Evolutionary conservation across 2,797 vertebrate species (phyloP).

Genomic region (Coreius guichenoti): DNA sequence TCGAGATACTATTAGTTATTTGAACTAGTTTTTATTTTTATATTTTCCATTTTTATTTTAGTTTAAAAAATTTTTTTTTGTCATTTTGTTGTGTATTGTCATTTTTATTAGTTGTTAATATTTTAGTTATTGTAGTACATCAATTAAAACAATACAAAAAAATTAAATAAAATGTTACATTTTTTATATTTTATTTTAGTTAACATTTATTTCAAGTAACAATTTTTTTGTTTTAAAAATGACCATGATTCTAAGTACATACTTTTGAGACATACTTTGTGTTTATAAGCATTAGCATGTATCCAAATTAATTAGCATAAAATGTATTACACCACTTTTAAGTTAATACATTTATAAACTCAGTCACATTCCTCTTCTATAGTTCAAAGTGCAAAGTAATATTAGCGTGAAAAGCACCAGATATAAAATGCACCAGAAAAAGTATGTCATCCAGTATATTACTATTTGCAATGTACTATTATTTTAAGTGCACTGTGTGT

Average conservation of each 20-base stretch:
- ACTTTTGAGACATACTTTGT: neutral
- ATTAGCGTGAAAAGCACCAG: neutral
- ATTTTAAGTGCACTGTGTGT: neutral
- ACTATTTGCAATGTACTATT: neutral
- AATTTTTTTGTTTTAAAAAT: neutral
- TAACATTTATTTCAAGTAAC: neutral
- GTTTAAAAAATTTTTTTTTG: neutral
- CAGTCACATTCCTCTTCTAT: neutral
- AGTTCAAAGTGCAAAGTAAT: neutral
- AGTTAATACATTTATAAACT: neutral
- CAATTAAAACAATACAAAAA: neutral
- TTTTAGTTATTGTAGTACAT: neutral
- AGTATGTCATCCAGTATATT: neutral
- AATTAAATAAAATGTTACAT: too few species aligned
- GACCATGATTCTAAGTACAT: neutral
- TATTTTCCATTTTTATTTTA: neutral
- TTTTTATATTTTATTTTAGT: too few species aligned
- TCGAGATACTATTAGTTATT: neutral
- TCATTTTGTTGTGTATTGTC: neutral
- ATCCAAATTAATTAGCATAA: neutral
- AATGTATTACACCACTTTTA: neutral
- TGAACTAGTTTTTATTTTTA: neutral
- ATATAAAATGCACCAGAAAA: neutral
- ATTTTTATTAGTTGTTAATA: neutral
- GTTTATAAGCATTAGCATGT: neutral